phyloP scores from a whole-genome alignment of 2,888 invertebrate species.

The Pseudococcus longispinus region DNA sequence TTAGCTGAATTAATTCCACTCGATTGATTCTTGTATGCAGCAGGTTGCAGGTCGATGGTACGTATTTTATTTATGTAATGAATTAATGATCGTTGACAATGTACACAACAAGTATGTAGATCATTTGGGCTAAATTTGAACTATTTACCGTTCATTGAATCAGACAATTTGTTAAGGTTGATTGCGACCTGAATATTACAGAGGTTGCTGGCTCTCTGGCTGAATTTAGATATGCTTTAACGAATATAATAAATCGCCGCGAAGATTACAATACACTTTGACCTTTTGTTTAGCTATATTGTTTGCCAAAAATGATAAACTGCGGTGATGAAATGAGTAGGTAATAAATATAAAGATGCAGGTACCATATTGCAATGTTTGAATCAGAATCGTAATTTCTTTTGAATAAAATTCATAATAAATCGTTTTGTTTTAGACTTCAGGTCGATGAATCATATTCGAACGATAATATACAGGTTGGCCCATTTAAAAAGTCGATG shows the following conservation, averaged over 20 bases:
- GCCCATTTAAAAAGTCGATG: too few species aligned
- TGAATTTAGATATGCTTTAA: not conserved
- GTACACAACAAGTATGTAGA: not conserved
- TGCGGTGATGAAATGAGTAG: not conserved
- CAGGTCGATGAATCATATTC: too few species aligned
- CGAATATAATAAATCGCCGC: not conserved
- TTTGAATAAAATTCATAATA: too few species aligned
- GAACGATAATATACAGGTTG: too few species aligned
- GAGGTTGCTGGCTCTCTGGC: not conserved
- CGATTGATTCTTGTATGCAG: not conserved
- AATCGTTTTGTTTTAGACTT: too few species aligned
- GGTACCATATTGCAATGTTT: too few species aligned
- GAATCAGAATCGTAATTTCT: too few species aligned
- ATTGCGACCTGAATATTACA: not conserved
- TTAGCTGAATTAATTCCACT: not conserved
- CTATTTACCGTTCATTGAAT: slow-evolving; percentile 33
- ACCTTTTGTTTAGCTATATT: not conserved
- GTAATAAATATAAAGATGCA: not conserved
- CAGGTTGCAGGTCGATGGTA: not conserved
- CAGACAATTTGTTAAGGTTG: slow-evolving; percentile 20
- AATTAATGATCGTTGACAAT: slow-evolving; percentile 16
- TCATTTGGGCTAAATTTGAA: not conserved
- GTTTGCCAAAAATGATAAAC: not conserved
- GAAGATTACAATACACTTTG: not conserved
- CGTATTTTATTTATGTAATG: slow-evolving; percentile 24